Base-by-base conservation (phyloP, 2,797 vertebrate species). In the Eutrigla gurnardus region DNA sequence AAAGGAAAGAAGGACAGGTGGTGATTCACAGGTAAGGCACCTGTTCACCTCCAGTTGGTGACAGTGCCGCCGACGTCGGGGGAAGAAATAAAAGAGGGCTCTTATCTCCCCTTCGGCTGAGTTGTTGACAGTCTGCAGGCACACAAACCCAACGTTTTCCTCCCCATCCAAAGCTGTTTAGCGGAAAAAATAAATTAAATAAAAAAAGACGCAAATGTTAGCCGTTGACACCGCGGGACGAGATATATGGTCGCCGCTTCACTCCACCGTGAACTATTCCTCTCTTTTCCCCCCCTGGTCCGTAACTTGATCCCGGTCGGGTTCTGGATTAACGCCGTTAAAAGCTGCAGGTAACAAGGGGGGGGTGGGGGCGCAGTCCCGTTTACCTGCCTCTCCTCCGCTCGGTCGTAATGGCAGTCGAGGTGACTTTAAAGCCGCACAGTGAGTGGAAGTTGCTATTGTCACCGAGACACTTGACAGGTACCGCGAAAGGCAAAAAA, bases 11-110 rank as follows among this genome's bases (percentile, higher is more conserved):
- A 81, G 86, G 84, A 70, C 88, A 91, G 91, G 90, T 91, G 89
- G 80, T 67, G 90, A 25, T 77, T 84, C 87, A 92, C 93, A 94
- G 91, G 90, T 93, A 83, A 92, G 79, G 89, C 93, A 95, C 94
- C 94, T 95, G 95, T 95, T 95, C 89, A 84, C 89, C 91, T 90
- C 77, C 78, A 46, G 75, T 7, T 79, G 80, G 80, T 60, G 83
- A 77, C 65, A 57, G 78, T 35, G 70, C 46, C 70, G 72, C 70
- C 65, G 72, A 80, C 33, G 87, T 76, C 82, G 81, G 65, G 78
- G 43, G 64, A 70, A 75, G 65, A 35, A 25, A 25, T 25, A 25
- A 25, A 78, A 59, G 18, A 43, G n/a, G 76, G 58, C 3, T 39
- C 54, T 76, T 88, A 75, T 60, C 76, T 84, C 71, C 76, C 58